These are phyloP conservation scores for Chanos chanos DNA, from an alignment of 2,797 vertebrate genomes.

Conservation along the genomic window DNA sequence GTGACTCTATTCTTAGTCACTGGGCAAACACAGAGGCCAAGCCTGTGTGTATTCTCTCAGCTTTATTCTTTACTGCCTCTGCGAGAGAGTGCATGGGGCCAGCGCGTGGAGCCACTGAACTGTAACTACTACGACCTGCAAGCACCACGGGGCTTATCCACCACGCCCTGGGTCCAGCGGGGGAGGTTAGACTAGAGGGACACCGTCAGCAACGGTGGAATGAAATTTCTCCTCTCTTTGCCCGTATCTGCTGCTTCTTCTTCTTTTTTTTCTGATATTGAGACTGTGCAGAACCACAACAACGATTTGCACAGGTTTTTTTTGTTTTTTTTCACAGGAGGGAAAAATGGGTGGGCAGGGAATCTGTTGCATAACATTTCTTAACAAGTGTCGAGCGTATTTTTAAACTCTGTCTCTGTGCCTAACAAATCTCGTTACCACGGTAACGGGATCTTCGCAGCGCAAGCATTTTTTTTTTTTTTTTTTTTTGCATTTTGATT, in stretches of 20 bases:
- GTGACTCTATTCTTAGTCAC: constrained; percentile 67
- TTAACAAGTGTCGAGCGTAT: constrained; percentile 59
- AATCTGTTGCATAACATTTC: constrained; percentile 66
- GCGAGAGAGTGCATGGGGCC: no score
- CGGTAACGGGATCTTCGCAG: constrained; percentile 61
- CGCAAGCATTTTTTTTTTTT: constrained; percentile 19
- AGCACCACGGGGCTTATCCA: no score
- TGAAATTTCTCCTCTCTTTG: no score
- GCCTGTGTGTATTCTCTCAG: not conserved
- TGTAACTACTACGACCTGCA: no score
- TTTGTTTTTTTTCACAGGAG: no score
- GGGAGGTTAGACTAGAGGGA: constrained; percentile 4
- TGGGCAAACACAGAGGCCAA: constrained; percentile 47
- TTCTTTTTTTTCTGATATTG: no score
- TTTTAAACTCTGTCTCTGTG: constrained; percentile 65
- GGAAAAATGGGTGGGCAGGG: constrained; percentile 27
- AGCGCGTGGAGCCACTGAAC: no score
- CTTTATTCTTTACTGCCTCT: no score
- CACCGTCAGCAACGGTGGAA: constrained; percentile 12
- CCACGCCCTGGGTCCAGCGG: no score
- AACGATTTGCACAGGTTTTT: no score
- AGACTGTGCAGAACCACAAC: no score
- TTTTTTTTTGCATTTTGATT: constrained; percentile 42
- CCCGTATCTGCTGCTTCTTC: no score
- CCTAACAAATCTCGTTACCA: constrained; percentile 70